Conservation (phyloP, 2,888 invertebrate species). For the Cheilosia vernalis region DNA sequence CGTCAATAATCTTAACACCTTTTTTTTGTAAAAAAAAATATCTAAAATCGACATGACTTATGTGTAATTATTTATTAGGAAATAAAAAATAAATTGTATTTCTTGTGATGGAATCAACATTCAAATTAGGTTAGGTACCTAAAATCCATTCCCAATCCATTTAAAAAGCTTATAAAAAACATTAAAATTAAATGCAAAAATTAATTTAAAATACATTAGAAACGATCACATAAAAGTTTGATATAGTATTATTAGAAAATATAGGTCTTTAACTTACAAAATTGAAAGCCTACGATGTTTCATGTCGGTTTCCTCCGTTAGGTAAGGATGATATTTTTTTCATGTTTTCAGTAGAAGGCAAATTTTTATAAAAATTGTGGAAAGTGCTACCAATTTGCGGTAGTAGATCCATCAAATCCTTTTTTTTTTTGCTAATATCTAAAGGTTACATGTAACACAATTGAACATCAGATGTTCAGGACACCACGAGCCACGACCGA, state of each 20-base stretch:
- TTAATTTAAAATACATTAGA: constrained; percentile 9
- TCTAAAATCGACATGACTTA: neutral
- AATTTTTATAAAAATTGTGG: too few species aligned
- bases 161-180: too few species aligned
- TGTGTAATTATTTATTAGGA: constrained; percentile 1
- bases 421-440: constrained; percentile 22
- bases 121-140: neutral
- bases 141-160: too few species aligned
- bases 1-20: constrained; percentile 1
- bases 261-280: neutral
- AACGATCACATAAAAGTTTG: neutral
- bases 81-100: neutral
- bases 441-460: constrained; percentile 18
- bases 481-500: too few species aligned
- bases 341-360: constrained; percentile 7
- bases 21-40: constrained; percentile 10
- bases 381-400: constrained; percentile 30
- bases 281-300: constrained; percentile 6
- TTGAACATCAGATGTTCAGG: neutral
- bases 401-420: constrained; percentile 13
- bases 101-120: neutral
- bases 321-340: constrained; percentile 33
- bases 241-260: neutral
- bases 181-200: constrained; percentile 3
- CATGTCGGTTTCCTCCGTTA: constrained; percentile 14